Evolutionary conservation across 2,797 vertebrate species (phyloP).

Genomic region (Pterois miles): DNA sequence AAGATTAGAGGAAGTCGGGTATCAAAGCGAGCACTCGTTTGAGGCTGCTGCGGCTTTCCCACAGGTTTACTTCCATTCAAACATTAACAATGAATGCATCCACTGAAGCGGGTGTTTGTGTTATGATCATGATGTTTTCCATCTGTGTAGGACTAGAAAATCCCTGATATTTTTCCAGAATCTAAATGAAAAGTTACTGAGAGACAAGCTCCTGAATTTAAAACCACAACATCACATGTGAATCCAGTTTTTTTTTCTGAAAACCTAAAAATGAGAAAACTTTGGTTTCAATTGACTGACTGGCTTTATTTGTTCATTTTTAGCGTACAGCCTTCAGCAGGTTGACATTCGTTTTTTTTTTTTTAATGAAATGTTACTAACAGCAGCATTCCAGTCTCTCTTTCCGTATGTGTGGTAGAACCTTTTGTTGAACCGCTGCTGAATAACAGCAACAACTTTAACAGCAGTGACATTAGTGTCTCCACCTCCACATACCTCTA

Average conservation of each 20-base stretch:
- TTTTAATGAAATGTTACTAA: too few species aligned
- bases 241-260: not conserved
- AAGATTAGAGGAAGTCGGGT: constrained; percentile 20
- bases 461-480: too few species aligned
- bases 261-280: not conserved
- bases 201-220: not conserved
- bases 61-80: constrained; percentile 28
- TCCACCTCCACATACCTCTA: too few species aligned
- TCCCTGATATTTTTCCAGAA: constrained; percentile 5
- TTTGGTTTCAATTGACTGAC: too few species aligned
- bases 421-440: too few species aligned
- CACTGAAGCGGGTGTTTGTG: constrained; percentile 16
- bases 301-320: too few species aligned
- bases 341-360: too few species aligned
- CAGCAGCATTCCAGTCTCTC: too few species aligned
- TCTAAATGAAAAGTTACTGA: not conserved
- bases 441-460: too few species aligned
- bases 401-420: too few species aligned
- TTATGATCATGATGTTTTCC: constrained; percentile 15
- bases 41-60: not conserved
- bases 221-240: not conserved
- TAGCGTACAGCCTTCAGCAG: too few species aligned
- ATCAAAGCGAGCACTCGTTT: not conserved
- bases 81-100: constrained; percentile 16
- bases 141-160: constrained; percentile 1